A percentile compares a stretch with the other conserved stretches of the same genome.
These are phyloP conservation scores for Scopus umbretta DNA, from an alignment of 2,113 vertebrate species.

Conservation along the genomic window DNA sequence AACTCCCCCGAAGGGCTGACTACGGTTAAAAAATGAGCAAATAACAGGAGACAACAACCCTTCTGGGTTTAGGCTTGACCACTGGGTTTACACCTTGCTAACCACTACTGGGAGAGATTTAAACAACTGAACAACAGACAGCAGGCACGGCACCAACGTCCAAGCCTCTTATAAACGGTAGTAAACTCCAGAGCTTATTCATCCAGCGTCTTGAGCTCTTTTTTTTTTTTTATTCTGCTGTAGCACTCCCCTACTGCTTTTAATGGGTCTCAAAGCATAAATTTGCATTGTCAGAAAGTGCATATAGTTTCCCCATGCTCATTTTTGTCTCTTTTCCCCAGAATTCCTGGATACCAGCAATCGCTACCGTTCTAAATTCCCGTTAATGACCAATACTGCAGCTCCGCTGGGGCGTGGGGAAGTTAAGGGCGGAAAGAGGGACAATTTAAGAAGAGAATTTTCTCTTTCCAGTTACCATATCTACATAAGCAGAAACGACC, in stretches of 20 bases:
- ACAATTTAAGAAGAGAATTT: background rate
- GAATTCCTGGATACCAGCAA: background rate
- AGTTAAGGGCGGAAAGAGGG: background rate
- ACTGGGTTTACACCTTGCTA: background rate
- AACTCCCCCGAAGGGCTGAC: background rate
- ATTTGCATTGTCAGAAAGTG: background rate
- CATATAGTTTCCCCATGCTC: background rate
- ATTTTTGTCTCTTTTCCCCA: background rate
- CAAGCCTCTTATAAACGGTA: background rate
- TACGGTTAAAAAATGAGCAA: background rate
- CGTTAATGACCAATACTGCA: background rate
- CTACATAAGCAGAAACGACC: background rate
- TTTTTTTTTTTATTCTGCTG: no score
- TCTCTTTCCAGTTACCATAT: background rate
- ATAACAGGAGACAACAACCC: background rate
- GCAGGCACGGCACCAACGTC: background rate
- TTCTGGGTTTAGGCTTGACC: background rate
- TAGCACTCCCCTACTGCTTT: background rate
- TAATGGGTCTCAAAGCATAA: background rate
- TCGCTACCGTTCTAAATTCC: background rate
- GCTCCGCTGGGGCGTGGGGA: no score
- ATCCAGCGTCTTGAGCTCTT: background rate
- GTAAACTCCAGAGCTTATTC: background rate
- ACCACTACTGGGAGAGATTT: background rate
- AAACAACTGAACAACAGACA: background rate